These are phyloP conservation scores for Macaria notata DNA, from an alignment of 2,888 invertebrate genomes.

Conservation along the genomic window DNA sequence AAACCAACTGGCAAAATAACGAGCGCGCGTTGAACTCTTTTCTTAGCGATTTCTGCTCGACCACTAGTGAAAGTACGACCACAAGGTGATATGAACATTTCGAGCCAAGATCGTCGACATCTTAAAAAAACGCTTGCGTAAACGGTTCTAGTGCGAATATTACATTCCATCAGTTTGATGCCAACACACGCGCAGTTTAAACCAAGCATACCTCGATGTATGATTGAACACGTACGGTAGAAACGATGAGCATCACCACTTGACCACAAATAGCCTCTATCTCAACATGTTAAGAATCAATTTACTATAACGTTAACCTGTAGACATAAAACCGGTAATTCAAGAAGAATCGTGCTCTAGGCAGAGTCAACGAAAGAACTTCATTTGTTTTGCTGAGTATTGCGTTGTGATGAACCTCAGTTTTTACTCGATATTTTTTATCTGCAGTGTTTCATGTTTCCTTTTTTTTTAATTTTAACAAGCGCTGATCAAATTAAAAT, in stretches of 20 bases:
- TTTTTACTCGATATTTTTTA: slow-evolving; percentile 14
- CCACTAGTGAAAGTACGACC: slow-evolving; percentile 22
- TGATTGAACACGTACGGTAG: slow-evolving; percentile 44
- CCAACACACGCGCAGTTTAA: slow-evolving; percentile 30
- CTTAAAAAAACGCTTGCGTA: slow-evolving; percentile 19
- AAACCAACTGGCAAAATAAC: neutral
- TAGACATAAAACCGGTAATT: slow-evolving; percentile 32
- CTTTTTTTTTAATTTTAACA: neutral
- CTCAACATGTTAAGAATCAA: slow-evolving; percentile 20
- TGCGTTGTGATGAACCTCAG: slow-evolving; percentile 8
- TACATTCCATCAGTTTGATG: slow-evolving; percentile 35
- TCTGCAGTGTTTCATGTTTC: neutral
- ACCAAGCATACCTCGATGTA: slow-evolving; percentile 36
- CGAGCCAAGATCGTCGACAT: slow-evolving; percentile 19
- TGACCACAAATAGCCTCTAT: slow-evolving; percentile 16
- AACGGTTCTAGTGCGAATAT: slow-evolving; percentile 23
- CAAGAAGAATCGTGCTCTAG: slow-evolving; percentile 29
- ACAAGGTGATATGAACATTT: slow-evolving; percentile 9
- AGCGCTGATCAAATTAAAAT: neutral
- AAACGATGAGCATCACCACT: slow-evolving; percentile 16
- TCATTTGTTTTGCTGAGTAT: slow-evolving; percentile 21
- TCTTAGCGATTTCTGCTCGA: slow-evolving; percentile 10
- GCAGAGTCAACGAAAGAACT: slow-evolving; percentile 21
- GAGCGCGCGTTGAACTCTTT: slow-evolving; percentile 24
- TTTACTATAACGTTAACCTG: slow-evolving; percentile 17